phyloP scores from a whole-genome alignment of 2,113 vertebrate species.

The Ceyx margarethae region DNA sequence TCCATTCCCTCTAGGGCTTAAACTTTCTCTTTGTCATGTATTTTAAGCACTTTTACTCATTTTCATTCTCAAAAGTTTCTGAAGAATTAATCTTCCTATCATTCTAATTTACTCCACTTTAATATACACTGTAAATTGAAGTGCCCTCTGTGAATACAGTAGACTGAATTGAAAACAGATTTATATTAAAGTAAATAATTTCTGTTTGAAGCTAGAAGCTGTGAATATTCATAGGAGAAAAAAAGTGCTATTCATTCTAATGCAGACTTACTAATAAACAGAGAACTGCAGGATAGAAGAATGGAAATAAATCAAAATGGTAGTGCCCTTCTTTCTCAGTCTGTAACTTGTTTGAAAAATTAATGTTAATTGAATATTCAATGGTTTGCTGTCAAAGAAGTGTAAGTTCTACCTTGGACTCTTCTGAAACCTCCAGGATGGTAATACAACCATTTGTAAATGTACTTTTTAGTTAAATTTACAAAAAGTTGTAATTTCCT shows the following conservation, averaged over 20 bases:
- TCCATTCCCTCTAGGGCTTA: neutral
- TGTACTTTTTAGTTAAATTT: neutral
- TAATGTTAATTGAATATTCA: neutral
- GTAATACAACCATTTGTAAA: neutral
- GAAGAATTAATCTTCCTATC: neutral
- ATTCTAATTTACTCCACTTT: neutral
- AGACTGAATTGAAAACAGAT: neutral
- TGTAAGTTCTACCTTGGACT: neutral
- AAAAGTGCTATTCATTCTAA: neutral
- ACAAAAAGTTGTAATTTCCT: neutral
- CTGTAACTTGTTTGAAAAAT: neutral
- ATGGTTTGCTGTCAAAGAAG: fast-evolving
- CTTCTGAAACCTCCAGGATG: neutral
- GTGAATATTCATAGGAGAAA: constrained; percentile 22
- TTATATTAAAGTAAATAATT: constrained; percentile 18
- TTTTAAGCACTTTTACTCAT: neutral
- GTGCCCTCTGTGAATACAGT: neutral
- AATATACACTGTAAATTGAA: neutral
- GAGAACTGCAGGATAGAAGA: neutral
- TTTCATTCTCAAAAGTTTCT: neutral
- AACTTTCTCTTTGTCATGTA: neutral
- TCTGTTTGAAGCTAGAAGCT: neutral
- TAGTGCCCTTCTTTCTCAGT: neutral
- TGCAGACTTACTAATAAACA: neutral
- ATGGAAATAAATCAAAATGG: neutral